Evolutionary conservation across 64 coral and sea anemone genomes (phyloP).

Genomic region (Montipora cactus): DNA sequence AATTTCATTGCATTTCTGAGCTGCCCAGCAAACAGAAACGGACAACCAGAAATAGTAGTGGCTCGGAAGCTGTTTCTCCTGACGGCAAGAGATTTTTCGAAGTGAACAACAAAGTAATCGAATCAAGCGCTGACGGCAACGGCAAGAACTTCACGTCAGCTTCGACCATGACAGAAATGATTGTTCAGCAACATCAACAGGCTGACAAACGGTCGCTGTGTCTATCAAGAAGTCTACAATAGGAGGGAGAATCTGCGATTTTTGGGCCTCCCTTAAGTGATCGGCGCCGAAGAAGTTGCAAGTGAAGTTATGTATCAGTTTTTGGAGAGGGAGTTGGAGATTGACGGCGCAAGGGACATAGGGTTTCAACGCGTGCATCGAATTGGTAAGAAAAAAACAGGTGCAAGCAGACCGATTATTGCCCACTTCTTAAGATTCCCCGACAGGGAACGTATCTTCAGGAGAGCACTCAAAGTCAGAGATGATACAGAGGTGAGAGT

Average conservation of each 20-base stretch:
- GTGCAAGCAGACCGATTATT: neutral
- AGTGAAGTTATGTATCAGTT: neutral
- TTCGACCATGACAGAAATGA: too few relatives aligned
- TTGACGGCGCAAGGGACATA: neutral
- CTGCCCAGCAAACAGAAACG: too few relatives aligned
- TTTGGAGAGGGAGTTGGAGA: neutral
- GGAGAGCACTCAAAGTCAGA: neutral
- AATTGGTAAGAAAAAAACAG: neutral
- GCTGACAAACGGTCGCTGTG: neutral
- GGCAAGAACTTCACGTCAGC: too few relatives aligned
- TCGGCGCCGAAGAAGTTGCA: neutral
- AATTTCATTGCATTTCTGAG: too few relatives aligned
- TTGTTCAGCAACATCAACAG: too few relatives aligned
- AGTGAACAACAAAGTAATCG: too few relatives aligned
- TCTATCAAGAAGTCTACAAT: neutral
- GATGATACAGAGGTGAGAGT: neutral
- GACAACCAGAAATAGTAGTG: too few relatives aligned
- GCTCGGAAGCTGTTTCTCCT: too few relatives aligned
- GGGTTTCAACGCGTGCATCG: neutral
- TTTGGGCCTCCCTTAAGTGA: neutral
- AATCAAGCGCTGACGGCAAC: too few relatives aligned
- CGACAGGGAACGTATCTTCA: neutral
- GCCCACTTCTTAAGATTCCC: neutral
- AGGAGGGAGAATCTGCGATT: neutral
- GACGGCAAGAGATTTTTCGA: too few relatives aligned